Base-by-base conservation (phyloP, 2,888 invertebrate genomes). In the Cryptus viduatorius region DNA sequence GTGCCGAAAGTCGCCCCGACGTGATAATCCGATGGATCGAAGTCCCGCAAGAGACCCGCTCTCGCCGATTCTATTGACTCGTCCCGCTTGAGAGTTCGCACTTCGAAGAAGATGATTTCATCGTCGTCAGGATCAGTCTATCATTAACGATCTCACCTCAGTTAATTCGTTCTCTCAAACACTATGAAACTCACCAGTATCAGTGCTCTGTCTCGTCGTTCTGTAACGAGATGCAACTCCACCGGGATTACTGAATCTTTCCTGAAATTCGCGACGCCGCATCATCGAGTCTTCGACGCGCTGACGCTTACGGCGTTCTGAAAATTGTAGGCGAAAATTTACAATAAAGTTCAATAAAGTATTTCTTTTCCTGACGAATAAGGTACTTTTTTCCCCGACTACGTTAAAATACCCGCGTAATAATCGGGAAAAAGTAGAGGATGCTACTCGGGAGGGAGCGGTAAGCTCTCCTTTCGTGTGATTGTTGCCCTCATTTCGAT, bases 231-330 rank as follows among this genome's bases (percentile, higher is more conserved):
- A 93, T 67, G 91, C 89, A 88, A 91, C 85, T 88, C 91, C 86
- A 24, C 89, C 88, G 61, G 94, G 72, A 80, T 87, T 93, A 16
- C 95, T 94, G 93, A 96, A 96, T 76, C 96, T 94, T 89, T 96
- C 96, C 91, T 95, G 96, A 94, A 96, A 96, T 92, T 97, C 96
- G 59, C 96, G 95, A 48, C 98, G 95, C 4, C 98, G 95, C 42
- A 95, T 95, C 90, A 97, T 94, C 0, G 97, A 96, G 89, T 98
- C 98, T 90, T 98, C 98, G 0, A 96, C 95, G 56, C 98, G 95
- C 92, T 97, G 97, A 0, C 97, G 95, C 86, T 96, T 96, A 48
- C 98, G 96, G 94, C 97, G 97, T 90, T 98, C 98, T 96, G 91
- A 42, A 89, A 86, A 37, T 4, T 0, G 37, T 37, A 37, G 5